Evolutionary conservation across 2,797 vertebrate species (phyloP).

Genomic region (Leptodactylus fallax): DNA sequence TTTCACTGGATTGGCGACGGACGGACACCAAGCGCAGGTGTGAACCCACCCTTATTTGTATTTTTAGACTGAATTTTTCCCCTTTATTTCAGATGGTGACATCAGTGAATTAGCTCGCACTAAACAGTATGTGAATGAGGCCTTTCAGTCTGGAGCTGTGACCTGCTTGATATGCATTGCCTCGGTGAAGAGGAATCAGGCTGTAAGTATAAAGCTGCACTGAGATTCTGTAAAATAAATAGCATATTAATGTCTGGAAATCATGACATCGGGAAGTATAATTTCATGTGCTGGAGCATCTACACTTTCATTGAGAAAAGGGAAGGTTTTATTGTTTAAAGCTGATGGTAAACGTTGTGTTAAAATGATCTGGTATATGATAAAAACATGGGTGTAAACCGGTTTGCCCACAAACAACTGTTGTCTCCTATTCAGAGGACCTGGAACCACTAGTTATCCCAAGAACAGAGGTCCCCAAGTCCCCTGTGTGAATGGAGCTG

Average conservation of each 20-base stretch:
- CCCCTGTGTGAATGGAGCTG: no score
- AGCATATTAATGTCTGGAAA: neutral
- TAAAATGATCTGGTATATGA: neutral
- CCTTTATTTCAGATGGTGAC: constrained; percentile 82
- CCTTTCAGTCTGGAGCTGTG: constrained; percentile 91
- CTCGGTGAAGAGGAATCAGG: constrained; percentile 92
- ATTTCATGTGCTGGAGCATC: no score
- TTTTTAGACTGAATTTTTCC: constrained; percentile 36
- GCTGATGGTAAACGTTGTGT: neutral
- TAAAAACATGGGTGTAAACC: no score
- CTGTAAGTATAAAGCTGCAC: constrained; percentile 78
- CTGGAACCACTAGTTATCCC: no score
- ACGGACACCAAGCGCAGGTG: no score
- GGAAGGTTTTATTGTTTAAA: neutral
- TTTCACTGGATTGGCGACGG: no score
- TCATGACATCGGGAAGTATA: neutral
- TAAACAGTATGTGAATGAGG: constrained; percentile 89
- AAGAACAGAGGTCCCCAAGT: no score
- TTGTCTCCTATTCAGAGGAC: no score
- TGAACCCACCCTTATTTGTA: no score
- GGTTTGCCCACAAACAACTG: no score
- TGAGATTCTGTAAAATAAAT: neutral
- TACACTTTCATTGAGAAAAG: neutral
- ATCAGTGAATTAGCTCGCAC: constrained; percentile 83
- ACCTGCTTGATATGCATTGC: constrained; percentile 97